These are phyloP conservation scores for Neogobius melanostomus DNA, from an alignment of 2,113 vertebrate genomes.

Conservation along the genomic window DNA sequence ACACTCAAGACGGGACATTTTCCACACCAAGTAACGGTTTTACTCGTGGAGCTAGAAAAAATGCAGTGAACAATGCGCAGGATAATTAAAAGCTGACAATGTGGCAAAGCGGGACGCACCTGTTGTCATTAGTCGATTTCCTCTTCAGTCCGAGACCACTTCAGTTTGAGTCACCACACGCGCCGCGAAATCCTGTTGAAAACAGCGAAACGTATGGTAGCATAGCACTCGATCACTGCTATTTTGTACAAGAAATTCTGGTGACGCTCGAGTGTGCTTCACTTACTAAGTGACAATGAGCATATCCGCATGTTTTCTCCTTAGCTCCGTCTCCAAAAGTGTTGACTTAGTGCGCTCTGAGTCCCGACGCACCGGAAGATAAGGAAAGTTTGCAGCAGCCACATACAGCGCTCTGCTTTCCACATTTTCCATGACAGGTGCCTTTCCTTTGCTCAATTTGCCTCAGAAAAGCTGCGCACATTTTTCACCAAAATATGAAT, in stretches of 20 bases:
- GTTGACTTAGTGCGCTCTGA: constrained; percentile 17
- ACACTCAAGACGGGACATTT: not conserved
- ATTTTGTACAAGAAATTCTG: not conserved
- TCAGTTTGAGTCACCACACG: constrained; percentile 8
- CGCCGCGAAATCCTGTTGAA: constrained; percentile 1
- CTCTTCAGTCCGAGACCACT: not conserved
- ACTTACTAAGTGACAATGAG: not conserved
- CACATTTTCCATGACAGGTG: constrained; percentile 66
- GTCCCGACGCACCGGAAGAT: constrained; percentile 58
- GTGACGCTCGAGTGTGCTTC: not conserved
- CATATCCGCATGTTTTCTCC: not conserved
- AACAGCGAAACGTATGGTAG: not conserved
- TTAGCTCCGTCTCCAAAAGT: constrained; percentile 1
- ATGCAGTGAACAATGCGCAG: not conserved
- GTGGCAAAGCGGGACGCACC: constrained; percentile 33
- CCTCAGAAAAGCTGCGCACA: constrained; percentile 6
- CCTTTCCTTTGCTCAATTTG: constrained; percentile 31
- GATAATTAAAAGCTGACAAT: not conserved
- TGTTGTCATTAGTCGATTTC: constrained; percentile 33
- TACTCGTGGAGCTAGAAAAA: not conserved
- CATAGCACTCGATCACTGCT: not conserved
- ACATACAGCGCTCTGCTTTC: constrained; percentile 17
- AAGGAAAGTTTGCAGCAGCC: constrained; percentile 44
- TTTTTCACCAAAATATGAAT: not conserved
- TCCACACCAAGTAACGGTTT: not conserved